These are phyloP conservation scores for Caenorhabditis sp. DNA, from an alignment of 2,888 invertebrate species.

Conservation along the genomic window DNA sequence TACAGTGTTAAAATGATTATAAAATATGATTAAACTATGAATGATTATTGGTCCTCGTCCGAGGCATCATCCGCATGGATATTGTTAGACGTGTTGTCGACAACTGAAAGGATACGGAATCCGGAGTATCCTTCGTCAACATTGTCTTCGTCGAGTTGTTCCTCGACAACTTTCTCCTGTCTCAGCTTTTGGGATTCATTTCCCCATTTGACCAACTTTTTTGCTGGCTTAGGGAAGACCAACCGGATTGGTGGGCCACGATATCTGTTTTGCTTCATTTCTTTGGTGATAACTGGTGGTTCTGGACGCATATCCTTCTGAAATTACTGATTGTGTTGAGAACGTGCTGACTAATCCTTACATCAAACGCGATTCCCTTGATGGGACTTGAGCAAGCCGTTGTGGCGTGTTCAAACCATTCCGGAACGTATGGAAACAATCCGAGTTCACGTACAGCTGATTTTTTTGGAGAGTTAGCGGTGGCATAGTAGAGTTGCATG, in stretches of 20 bases:
- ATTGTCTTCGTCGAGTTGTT: conserved; percentile 7
- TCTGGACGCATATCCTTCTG: conserved; percentile 20
- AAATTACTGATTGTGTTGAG: too few species aligned
- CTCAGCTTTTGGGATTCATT: too few species aligned
- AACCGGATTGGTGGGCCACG: not conserved
- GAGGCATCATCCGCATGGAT: not conserved
- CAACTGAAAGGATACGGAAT: conserved; percentile 20
- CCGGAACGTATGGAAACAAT: conserved; percentile 14
- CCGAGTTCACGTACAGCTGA: not conserved
- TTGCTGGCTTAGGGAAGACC: not conserved
- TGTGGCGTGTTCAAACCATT: not conserved
- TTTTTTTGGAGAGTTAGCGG: not conserved
- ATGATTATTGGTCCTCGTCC: too few species aligned
- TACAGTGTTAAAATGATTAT: too few species aligned
- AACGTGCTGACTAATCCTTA: too few species aligned
- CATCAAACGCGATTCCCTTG: not conserved
- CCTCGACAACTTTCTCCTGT: not conserved
- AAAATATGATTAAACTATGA: too few species aligned
- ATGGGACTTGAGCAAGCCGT: conserved; percentile 15
- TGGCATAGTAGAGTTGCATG: not conserved
- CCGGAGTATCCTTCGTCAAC: not conserved
- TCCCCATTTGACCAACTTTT: conserved; percentile 13
- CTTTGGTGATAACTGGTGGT: not conserved
- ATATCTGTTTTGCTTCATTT: not conserved
- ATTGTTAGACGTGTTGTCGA: conserved; percentile 5